Percentiles rank a stretch among this genome's conserved stretches.
Conservation (phyloP, 2,797 vertebrate genomes). For the Bufotes viridis region DNA sequence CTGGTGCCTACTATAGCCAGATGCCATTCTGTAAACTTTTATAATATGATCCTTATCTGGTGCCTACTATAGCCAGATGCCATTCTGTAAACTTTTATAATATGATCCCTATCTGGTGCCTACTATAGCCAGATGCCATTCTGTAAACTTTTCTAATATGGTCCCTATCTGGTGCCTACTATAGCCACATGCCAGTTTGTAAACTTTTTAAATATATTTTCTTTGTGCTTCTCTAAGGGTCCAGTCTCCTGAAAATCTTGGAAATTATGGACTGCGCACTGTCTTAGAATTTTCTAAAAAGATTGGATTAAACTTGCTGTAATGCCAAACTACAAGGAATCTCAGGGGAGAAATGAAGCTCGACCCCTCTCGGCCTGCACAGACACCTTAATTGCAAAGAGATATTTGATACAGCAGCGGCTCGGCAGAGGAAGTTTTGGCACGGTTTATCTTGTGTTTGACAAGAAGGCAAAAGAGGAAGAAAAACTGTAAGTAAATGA, state of each 20-base stretch:
- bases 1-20: too few relatives aligned
- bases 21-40: too few relatives aligned
- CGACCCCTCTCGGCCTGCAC: constrained; percentile 62
- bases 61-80: too few relatives aligned
- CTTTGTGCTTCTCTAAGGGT: neutral
- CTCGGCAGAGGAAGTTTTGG: constrained; percentile 84
- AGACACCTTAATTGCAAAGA: constrained; percentile 72
- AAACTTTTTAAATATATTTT: constrained; percentile 53
- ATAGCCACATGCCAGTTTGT: neutral
- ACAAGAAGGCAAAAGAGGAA: constrained; percentile 77
- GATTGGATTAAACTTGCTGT: constrained; percentile 41
- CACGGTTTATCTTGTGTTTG: constrained; percentile 79
- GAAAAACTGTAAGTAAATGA: constrained; percentile 79
- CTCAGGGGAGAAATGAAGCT: constrained; percentile 61
- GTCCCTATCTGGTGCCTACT: neutral
- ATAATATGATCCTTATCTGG: too few relatives aligned
- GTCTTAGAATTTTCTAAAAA: too few relatives aligned
- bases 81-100: too few relatives aligned
- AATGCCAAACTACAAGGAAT: constrained; percentile 78
- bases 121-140: too few relatives aligned
- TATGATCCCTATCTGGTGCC: too few relatives aligned
- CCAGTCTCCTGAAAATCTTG: neutral
- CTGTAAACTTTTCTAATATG: neutral
- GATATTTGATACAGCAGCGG: constrained; percentile 75
- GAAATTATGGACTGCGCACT: constrained; percentile 53